phyloP scores from a whole-genome alignment of 2,888 invertebrate genomes.

The Thereva unica region DNA sequence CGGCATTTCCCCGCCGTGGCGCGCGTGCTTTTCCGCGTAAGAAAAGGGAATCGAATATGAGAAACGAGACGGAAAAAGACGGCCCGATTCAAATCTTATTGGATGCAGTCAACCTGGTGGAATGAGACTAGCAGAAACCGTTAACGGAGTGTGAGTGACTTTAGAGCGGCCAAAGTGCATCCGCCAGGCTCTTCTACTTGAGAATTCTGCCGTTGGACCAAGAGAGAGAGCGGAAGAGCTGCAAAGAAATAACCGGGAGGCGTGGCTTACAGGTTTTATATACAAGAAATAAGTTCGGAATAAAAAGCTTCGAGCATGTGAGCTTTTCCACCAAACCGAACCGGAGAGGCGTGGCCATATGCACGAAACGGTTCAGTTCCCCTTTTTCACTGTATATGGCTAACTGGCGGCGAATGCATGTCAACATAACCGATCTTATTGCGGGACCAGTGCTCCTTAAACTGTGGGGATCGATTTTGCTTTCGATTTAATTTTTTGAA shows the following conservation, averaged over 20 bases:
- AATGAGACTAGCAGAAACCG: not conserved
- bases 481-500: not conserved
- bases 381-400: not conserved
- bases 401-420: no score
- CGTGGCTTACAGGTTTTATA: no score
- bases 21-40: conserved; percentile 1
- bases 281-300: no score
- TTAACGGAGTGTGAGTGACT: no score
- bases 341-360: not conserved
- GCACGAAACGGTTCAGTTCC: conserved; percentile 5
- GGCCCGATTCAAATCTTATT: conserved; percentile 26
- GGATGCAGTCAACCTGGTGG: not conserved
- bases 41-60: not conserved
- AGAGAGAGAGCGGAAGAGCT: no score
- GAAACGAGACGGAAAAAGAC: conserved; percentile 1
- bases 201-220: no score
- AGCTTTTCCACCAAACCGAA: not conserved
- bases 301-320: no score
- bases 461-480: conserved; percentile 27
- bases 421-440: conserved; percentile 6
- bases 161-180: no score
- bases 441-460: conserved; percentile 13
- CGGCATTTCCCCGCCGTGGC: conserved; percentile 4
- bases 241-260: no score
- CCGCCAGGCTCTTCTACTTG: no score